Percentiles rank a stretch among this genome's conserved stretches.
phyloP scores from a whole-genome alignment of 2,113 vertebrate species.

The Laterallus jamaicensis region DNA sequence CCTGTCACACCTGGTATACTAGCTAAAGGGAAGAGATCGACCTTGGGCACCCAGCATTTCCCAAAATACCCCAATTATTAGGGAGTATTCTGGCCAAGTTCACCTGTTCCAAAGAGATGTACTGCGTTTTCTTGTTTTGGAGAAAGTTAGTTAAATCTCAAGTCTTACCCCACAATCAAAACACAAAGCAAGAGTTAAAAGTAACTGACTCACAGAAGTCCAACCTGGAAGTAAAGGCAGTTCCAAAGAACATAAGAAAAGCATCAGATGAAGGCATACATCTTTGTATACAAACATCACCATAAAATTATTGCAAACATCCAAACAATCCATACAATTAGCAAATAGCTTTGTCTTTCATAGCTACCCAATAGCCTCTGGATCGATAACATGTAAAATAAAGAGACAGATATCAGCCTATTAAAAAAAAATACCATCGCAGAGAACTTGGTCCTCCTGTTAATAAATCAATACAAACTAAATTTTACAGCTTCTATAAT shows the following conservation, averaged over 20 bases:
- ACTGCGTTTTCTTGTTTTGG: not conserved
- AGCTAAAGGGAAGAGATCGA: not conserved
- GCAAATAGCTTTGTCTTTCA: not conserved
- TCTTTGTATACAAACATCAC: not conserved
- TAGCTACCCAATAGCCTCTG: not conserved
- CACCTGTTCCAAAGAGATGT: not conserved
- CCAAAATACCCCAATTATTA: not conserved
- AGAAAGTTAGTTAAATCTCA: not conserved
- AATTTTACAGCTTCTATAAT: constrained; percentile 70
- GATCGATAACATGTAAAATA: constrained; percentile 35
- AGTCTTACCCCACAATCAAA: not conserved
- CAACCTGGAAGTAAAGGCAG: not conserved
- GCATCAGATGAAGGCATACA: not conserved
- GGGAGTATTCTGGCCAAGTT: not conserved
- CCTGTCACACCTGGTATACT: not conserved
- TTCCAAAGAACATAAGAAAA: not conserved
- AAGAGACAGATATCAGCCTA: constrained; percentile 23
- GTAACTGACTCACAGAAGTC: not conserved
- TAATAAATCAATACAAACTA: constrained; percentile 68
- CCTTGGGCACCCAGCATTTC: not conserved
- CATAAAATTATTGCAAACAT: not conserved
- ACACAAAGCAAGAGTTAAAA: not conserved
- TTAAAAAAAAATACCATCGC: not conserved
- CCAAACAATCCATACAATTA: not conserved
- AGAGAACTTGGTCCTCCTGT: constrained; percentile 13